Conservation (phyloP, 2,797 vertebrate species). For the Xyrichtys novacula region DNA sequence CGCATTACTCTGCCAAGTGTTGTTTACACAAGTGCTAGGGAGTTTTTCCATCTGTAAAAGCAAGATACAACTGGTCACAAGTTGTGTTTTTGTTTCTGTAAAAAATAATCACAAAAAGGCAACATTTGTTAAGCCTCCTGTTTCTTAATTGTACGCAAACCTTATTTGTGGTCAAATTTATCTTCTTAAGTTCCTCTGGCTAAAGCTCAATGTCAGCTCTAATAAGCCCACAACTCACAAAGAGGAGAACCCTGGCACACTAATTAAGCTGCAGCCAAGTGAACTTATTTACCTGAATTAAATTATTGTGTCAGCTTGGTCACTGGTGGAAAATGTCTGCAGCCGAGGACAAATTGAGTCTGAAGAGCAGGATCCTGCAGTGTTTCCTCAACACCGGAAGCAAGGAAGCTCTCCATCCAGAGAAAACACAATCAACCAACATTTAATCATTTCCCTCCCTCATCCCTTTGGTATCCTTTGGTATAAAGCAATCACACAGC, state of each 20-base stretch:
- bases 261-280: conserved; percentile 22
- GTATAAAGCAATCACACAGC: conserved; percentile 51
- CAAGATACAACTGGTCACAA: neutral
- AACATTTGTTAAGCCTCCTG: neutral
- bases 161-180: neutral
- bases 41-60: neutral
- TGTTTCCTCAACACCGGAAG: conserved; percentile 19
- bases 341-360: conserved; percentile 27
- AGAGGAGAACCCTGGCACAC: neutral
- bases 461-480: conserved; percentile 40
- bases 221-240: conserved; percentile 14
- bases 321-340: conserved; percentile 19
- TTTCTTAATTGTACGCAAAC: neutral
- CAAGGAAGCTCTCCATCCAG: conserved; percentile 7
- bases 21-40: neutral
- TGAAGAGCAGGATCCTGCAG: conserved; percentile 19
- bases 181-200: neutral
- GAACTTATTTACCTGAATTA: conserved; percentile 20
- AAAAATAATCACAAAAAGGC: neutral
- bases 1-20: too few species aligned
- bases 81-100: neutral
- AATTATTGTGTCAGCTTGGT: conserved; percentile 25
- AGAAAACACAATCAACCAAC: conserved; percentile 39
- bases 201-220: conserved; percentile 5
- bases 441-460: conserved; percentile 39